phyloP scores from a whole-genome alignment of 1,140 invertebrate species.

The Achroia grisella region DNA sequence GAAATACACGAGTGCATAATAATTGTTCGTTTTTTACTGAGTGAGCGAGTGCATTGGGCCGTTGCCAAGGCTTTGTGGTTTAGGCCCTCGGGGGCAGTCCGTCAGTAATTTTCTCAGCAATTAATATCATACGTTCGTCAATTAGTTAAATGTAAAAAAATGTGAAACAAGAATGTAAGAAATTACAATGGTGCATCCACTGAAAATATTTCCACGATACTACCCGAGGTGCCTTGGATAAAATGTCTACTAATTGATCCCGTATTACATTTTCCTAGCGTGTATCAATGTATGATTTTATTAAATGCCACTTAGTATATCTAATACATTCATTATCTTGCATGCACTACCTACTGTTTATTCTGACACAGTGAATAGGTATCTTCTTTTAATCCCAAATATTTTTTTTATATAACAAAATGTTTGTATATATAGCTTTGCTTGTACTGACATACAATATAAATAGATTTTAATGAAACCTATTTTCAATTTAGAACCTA shows the following conservation, averaged over 20 bases:
- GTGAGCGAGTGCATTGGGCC: conserved; percentile 21
- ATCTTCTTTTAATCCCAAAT: too few species aligned
- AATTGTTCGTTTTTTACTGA: conserved; percentile 53
- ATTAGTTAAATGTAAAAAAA: conserved; percentile 54
- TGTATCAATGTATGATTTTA: conserved; percentile 35
- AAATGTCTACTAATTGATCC: conserved; percentile 40
- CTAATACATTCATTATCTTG: not conserved
- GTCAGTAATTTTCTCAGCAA: conserved; percentile 59
- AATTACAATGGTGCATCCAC: conserved; percentile 38
- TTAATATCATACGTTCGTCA: conserved; percentile 48
- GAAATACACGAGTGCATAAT: conserved; percentile 39
- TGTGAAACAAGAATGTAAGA: conserved; percentile 42
- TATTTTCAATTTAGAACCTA: too few species aligned
- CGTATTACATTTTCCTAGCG: conserved; percentile 27
- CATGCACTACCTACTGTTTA: too few species aligned
- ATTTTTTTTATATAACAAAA: too few species aligned
- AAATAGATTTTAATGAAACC: too few species aligned
- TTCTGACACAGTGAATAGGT: too few species aligned
- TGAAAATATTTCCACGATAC: conserved; percentile 30
- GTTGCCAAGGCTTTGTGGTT: conserved; percentile 41
- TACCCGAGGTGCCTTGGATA: conserved; percentile 13
- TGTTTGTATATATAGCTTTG: too few species aligned
- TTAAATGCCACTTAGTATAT: not conserved
- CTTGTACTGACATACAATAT: too few species aligned
- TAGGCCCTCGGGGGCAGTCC: conserved; percentile 34